Base-by-base conservation (phyloP, 2,113 vertebrate species). In the Atrichornis clamosus region DNA sequence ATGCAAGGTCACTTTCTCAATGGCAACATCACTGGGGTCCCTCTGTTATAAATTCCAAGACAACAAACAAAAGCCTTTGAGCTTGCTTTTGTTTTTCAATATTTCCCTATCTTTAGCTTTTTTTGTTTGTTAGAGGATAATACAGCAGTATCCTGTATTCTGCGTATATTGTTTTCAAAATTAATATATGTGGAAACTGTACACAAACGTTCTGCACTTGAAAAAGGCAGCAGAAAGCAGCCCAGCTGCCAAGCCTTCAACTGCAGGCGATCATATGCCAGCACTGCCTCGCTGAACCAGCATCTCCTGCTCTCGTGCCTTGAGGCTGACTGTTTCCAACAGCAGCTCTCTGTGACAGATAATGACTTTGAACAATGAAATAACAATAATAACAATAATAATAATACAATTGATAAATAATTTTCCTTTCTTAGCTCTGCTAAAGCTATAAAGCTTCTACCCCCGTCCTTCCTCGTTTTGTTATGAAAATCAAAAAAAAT, bases 351-450 rank as follows among this genome's bases (percentile, higher is more conserved):
- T 52, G 42, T 88, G 84, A 97, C 0, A 23, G 77, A 85, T 90
- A 97, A 92, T 28, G 21, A 82, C 74, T 94, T 49, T 62, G 24
- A 77, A 67, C 50, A 68, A 72, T 10, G 72, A 18, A 86, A 56
- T 15, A 69, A 32, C 7, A 64, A 30, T 15, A 46, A 62, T n/a
- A 33, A 70, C 5, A 91, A 24, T 13, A 88, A 19, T 21, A 53
- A 37, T 21, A 60, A 5, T 10, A 44, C 6, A 1, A 37, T 23
- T 47, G 90, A 90, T 82, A 76, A 33, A 50, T 76, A 83, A 56
- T 68, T 37, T 64, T 93, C 23, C 46, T 56, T 93, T 95, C 68
- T 79, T 27, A 65, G 22, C n/a, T 93, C 60, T 92, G 76, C 83
- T 81, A 72, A 92, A 85, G 12, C 24, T 68, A 37, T 37, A 94